phyloP scores from a whole-genome alignment of 2,888 invertebrate species.

The Caenorhabditis sp. region DNA sequence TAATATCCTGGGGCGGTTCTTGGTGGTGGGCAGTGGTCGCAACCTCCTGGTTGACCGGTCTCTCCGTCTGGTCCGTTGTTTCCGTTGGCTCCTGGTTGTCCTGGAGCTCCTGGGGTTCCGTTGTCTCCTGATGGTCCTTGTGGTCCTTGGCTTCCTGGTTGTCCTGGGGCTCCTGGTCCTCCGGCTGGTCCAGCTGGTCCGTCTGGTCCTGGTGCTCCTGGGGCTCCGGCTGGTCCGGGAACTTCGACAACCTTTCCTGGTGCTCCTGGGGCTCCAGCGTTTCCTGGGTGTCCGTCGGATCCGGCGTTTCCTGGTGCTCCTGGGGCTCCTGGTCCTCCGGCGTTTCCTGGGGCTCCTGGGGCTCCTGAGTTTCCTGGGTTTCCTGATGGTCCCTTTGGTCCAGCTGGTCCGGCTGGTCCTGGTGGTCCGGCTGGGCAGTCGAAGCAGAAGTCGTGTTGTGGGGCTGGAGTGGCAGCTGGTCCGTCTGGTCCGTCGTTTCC shows the following conservation, averaged over 20 bases:
- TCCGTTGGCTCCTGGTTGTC: no score
- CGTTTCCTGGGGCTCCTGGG: slow-evolving; percentile 54
- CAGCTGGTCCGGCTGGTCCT: slow-evolving; percentile 55
- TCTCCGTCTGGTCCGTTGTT: slow-evolving; percentile 54
- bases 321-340: slow-evolving; percentile 40
- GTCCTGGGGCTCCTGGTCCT: slow-evolving; percentile 56
- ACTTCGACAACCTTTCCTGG: slow-evolving; percentile 11
- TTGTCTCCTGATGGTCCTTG: no score
- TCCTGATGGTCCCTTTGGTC: slow-evolving; percentile 60
- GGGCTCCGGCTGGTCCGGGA: slow-evolving; percentile 43
- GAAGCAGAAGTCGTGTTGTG: slow-evolving; percentile 55
- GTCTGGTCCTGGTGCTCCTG: slow-evolving; percentile 51
- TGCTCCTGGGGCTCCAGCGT: slow-evolving; percentile 47
- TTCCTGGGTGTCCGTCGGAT: slow-evolving; percentile 51
- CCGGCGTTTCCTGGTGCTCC: slow-evolving; percentile 46
- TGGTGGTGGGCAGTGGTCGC: slow-evolving; percentile 63
- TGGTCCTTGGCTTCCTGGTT: slow-evolving; percentile 47
- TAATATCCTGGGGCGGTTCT: slow-evolving; percentile 61
- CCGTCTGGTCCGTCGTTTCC: slow-evolving; percentile 63
- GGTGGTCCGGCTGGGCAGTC: slow-evolving; percentile 59
- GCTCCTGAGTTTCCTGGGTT: slow-evolving; percentile 55
- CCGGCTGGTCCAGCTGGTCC: slow-evolving; percentile 57
- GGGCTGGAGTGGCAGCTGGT: slow-evolving; percentile 58
- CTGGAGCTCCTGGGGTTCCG: no score
- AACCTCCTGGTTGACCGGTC: slow-evolving; percentile 57